These are phyloP conservation scores for Tichodroma muraria DNA, from an alignment of 2,113 vertebrate genomes.

Conservation along the genomic window DNA sequence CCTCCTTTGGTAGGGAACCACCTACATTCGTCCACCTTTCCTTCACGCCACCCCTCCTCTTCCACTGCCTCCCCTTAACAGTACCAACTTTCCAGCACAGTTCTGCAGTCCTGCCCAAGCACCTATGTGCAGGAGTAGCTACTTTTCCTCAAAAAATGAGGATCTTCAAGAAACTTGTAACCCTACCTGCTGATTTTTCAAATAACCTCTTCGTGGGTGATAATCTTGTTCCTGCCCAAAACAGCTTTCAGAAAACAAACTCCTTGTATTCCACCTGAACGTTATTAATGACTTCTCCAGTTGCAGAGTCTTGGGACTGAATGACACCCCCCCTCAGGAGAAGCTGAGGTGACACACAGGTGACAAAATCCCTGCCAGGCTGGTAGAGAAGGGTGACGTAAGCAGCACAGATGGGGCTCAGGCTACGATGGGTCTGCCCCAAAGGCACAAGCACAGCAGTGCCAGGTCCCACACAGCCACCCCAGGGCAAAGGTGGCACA, in stretches of 20 bases:
- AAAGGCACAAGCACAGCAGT: neutral
- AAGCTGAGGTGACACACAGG: neutral
- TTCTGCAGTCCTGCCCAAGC: neutral
- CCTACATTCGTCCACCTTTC: neutral
- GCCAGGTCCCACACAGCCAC: neutral
- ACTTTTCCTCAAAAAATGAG: neutral
- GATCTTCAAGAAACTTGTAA: neutral
- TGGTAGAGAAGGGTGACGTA: neutral
- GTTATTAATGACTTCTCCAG: neutral
- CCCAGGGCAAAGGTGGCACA: neutral
- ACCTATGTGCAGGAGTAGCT: fast-evolving
- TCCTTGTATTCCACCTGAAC: neutral
- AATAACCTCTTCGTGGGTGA: neutral
- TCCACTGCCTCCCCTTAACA: neutral
- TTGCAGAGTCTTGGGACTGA: neutral
- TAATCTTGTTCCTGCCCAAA: neutral
- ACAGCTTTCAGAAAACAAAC: neutral
- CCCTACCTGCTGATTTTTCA: neutral
- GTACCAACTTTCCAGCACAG: neutral
- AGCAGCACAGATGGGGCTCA: neutral
- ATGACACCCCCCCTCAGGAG: neutral
- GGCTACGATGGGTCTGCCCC: neutral
- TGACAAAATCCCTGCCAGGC: neutral
- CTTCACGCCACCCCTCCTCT: fast-evolving
- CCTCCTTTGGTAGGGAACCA: neutral